phyloP scores from a whole-genome alignment of 2,113 vertebrate species.

The Tonatia bakeri region DNA sequence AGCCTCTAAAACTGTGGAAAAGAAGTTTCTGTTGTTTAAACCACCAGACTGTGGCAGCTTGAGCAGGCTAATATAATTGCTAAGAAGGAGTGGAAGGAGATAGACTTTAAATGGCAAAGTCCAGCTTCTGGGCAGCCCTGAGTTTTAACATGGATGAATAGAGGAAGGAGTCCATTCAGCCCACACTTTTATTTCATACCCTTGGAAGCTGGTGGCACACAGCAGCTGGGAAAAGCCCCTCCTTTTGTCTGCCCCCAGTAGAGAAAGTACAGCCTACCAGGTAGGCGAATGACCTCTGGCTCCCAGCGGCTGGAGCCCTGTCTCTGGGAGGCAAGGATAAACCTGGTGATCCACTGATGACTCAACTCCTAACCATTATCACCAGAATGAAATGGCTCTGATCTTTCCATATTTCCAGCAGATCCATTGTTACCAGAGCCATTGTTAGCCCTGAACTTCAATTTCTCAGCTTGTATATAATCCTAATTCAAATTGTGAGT shows the following conservation, averaged over 20 bases:
- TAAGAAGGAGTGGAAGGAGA: not conserved
- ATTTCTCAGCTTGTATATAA: not conserved
- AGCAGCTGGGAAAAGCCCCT: not conserved
- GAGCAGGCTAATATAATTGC: not conserved
- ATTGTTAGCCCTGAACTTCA: not conserved
- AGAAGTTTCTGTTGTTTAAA: not conserved
- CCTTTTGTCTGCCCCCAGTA: not conserved
- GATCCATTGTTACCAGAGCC: not conserved
- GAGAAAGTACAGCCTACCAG: not conserved
- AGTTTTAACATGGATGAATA: not conserved
- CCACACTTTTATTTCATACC: not conserved
- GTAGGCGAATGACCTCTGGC: not conserved
- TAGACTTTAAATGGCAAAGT: not conserved
- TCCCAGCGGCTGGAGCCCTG: not conserved
- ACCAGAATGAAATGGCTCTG: not conserved
- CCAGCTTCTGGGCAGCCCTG: not conserved
- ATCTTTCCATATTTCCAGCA: not conserved
- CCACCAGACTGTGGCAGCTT: not conserved
- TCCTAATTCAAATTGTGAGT: not conserved
- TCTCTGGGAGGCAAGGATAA: not conserved
- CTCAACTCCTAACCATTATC: not conserved
- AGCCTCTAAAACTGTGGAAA: not conserved
- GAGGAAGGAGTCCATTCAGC: not conserved
- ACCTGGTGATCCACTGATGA: not conserved
- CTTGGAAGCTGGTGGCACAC: not conserved